These are phyloP conservation scores for Symphodus melops DNA, from an alignment of 2,113 vertebrate genomes.

Conservation along the genomic window DNA sequence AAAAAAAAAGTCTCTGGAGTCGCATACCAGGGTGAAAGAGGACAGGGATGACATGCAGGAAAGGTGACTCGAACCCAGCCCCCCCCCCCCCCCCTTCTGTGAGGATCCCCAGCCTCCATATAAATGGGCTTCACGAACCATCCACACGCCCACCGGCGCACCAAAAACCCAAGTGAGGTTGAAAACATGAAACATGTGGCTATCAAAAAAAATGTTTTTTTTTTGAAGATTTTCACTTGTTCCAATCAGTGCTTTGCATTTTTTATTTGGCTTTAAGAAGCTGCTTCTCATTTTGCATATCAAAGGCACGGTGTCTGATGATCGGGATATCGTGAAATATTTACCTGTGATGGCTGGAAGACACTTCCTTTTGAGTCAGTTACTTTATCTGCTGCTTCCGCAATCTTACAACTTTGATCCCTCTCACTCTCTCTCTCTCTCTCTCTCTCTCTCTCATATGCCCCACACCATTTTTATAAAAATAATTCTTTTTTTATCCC, in stretches of 20 bases:
- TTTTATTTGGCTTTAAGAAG: slow-evolving; percentile 46
- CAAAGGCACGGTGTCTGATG: slow-evolving; percentile 54
- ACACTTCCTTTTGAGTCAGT: slow-evolving; percentile 35
- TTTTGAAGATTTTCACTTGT: not conserved
- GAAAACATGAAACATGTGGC: not conserved
- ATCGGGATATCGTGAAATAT: slow-evolving; percentile 64
- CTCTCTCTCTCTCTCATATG: not conserved
- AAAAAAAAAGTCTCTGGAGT: no score
- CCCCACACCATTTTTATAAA: slow-evolving; percentile 4
- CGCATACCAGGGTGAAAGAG: no score
- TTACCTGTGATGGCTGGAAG: slow-evolving; percentile 59
- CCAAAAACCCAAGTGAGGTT: not conserved
- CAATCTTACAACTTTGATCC: slow-evolving; percentile 28
- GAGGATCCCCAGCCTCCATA: no score
- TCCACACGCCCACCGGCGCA: no score
- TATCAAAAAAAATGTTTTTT: slow-evolving; percentile 14
- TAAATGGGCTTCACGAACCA: no score
- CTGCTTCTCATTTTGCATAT: slow-evolving; percentile 64
- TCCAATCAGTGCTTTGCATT: slow-evolving; percentile 29
- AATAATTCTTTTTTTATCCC: slow-evolving; percentile 23
- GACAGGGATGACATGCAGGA: no score
- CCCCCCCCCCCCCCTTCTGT: no score
- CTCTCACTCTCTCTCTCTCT: not conserved
- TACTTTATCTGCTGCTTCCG: slow-evolving; percentile 13
- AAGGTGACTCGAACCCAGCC: no score